Evolutionary conservation across 2,113 vertebrate species (phyloP), one percentile per base, ranked within the genome.

Genomic region (Monarcha castaneiventris): DNA sequence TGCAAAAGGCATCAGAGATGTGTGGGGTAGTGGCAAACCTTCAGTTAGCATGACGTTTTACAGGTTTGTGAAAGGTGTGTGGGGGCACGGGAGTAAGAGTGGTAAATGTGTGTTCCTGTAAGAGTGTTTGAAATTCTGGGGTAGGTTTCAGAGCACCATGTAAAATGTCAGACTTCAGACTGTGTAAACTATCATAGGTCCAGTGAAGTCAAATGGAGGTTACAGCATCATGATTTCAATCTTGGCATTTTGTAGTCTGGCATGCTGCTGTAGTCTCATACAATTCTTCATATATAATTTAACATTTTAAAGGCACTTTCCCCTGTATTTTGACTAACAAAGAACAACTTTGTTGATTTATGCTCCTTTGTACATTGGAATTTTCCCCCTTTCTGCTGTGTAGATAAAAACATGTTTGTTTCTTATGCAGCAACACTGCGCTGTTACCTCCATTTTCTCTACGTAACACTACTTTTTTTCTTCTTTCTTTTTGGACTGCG

Each of bases 121-220:
- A 79, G 41, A 27, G 18, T 51, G 11, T 33, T 58, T 63, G 37
- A 82, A 87, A 85, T 73, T 76, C 91, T 61, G 41, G 33, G 19
- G 19, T 62, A 68, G 23, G 13, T 91, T 96, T 92, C 89, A 92
- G 63, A 86, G 11, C 32, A 66, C 16, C n/a, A 41, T 16, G 15
- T 29, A 74, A 95, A 96, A 96, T 89, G 41, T 77, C 94, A 90
- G 72, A 61, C 62, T 90, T 43, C 75, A 80, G 56, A 76, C 46
- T 66, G 13, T 72, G 79, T 59, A 94, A 94, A 94, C 74, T 81
- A 27, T 43, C 87, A 71, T 1, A 75, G 56, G 69, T 78, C 16
- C 39, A 35, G 21, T 6, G 35, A 89, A 87, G 81, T 72, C 69
- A 89, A 87, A 68, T 6, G 30, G 61, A 87, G 33, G 39, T 71